Evolutionary conservation across 2,888 invertebrate species (phyloP).

Genomic region (Poecilus cupreus): DNA sequence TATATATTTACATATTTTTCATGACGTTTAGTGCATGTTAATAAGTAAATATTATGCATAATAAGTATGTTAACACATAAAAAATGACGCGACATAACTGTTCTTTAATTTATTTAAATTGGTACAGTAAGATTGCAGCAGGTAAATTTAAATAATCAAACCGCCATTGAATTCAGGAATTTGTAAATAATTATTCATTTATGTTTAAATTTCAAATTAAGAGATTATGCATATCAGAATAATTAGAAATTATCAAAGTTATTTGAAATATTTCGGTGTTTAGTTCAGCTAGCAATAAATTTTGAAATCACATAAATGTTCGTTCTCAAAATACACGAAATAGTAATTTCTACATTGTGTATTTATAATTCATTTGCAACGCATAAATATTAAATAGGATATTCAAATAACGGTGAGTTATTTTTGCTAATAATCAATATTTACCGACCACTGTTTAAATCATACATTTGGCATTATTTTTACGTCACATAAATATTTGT

Average conservation of each 20-base stretch:
- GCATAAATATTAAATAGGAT: conserved; percentile 42
- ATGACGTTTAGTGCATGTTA: background rate
- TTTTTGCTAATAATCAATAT: conserved; percentile 43
- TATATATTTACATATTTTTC: conserved; percentile 2
- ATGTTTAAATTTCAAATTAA: background rate
- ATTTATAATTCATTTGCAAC: conserved; percentile 32
- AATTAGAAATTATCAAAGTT: conserved; percentile 26
- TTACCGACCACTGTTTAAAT: conserved; percentile 35
- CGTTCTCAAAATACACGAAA: conserved; percentile 37
- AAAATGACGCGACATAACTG: conserved; percentile 11
- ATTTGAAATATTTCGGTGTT: conserved; percentile 17
- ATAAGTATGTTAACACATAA: conserved; percentile 19
- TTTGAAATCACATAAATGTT: conserved; percentile 24
- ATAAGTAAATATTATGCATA: conserved; percentile 21
- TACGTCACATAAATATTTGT: conserved; percentile 37
- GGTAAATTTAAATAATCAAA: background rate
- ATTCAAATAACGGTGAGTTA: conserved; percentile 39
- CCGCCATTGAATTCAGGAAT: background rate
- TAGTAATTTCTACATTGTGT: conserved; percentile 39
- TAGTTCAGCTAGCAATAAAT: conserved; percentile 22
- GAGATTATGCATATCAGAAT: conserved; percentile 5
- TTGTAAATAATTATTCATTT: background rate
- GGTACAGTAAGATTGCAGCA: background rate
- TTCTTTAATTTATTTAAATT: conserved; percentile 27
- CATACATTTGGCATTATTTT: conserved; percentile 38